Evolutionary conservation across 2,797 vertebrate genomes (phyloP).

Genomic region (Oceanodroma leucorhoa): DNA sequence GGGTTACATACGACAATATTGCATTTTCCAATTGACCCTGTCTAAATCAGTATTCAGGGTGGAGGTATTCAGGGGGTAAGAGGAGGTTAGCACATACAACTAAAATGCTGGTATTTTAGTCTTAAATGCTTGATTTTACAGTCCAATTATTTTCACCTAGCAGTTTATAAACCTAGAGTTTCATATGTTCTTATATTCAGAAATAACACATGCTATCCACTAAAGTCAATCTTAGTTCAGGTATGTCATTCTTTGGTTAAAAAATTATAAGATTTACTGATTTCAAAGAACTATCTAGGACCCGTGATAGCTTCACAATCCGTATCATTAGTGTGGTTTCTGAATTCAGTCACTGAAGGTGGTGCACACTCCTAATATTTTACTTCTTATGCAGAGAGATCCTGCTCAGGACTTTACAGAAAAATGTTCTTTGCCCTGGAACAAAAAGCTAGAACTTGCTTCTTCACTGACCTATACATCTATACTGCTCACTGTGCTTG

Average conservation of each 20-base stretch:
- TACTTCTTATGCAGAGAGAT: background rate
- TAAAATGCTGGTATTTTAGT: background rate
- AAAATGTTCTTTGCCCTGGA: background rate
- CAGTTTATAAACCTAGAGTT: background rate
- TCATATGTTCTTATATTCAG: background rate
- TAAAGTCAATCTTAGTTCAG: background rate
- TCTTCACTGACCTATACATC: background rate
- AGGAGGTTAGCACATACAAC: background rate
- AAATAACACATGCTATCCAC: background rate
- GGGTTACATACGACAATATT: background rate
- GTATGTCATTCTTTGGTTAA: background rate
- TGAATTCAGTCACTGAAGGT: background rate
- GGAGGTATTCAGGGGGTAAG: background rate
- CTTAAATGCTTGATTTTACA: background rate
- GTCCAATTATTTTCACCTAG: background rate
- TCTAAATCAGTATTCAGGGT: background rate
- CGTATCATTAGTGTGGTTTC: background rate
- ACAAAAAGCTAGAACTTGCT: background rate
- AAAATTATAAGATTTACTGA: background rate
- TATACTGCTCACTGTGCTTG: background rate
- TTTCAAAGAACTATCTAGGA: background rate
- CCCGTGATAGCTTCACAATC: background rate
- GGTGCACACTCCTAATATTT: background rate
- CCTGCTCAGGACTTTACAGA: background rate
- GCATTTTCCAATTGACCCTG: background rate